These are phyloP conservation scores for Perizoma affinitatum DNA, from an alignment of 2,888 invertebrate species.

Conservation along the genomic window DNA sequence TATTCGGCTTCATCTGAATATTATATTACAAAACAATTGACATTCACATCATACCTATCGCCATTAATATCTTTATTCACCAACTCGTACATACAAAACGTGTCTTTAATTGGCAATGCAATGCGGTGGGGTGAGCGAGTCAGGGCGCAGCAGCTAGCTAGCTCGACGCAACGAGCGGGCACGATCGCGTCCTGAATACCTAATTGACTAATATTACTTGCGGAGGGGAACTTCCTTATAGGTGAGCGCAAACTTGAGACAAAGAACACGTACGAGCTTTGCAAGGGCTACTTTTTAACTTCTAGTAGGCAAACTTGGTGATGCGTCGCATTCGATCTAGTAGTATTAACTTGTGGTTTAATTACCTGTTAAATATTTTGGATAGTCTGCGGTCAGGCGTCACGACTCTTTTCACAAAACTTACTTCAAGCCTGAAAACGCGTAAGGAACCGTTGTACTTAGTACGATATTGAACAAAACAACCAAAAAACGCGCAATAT, in stretches of 20 bases:
- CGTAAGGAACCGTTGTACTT: too few relatives aligned
- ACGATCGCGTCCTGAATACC: slow-evolving; percentile 79
- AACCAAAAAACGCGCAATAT: too few relatives aligned
- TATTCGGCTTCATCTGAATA: too few relatives aligned
- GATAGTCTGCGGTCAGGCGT: too few relatives aligned
- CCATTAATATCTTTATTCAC: slow-evolving; percentile 17
- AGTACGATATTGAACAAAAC: too few relatives aligned
- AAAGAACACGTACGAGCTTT: slow-evolving; percentile 76
- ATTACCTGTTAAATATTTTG: background rate
- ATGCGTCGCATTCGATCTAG: slow-evolving; percentile 34
- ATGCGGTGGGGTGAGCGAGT: slow-evolving; percentile 46
- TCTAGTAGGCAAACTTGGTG: slow-evolving; percentile 61
- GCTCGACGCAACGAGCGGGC: slow-evolving; percentile 66
- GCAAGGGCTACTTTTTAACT: slow-evolving; percentile 73
- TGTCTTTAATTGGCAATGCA: slow-evolving; percentile 55
- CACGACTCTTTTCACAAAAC: too few relatives aligned
- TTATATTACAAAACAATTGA: too few relatives aligned
- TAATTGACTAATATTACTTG: slow-evolving; percentile 83
- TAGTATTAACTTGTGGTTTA: slow-evolving; percentile 13
- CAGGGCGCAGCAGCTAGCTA: slow-evolving; percentile 52
- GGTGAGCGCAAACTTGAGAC: slow-evolving; percentile 78
- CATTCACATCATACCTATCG: slow-evolving; percentile 2
- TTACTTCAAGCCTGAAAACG: too few relatives aligned
- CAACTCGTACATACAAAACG: slow-evolving; percentile 29
- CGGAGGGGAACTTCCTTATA: slow-evolving; percentile 74